Conservation (phyloP, 2,113 vertebrate genomes). For the Carassius gibelio region DNA sequence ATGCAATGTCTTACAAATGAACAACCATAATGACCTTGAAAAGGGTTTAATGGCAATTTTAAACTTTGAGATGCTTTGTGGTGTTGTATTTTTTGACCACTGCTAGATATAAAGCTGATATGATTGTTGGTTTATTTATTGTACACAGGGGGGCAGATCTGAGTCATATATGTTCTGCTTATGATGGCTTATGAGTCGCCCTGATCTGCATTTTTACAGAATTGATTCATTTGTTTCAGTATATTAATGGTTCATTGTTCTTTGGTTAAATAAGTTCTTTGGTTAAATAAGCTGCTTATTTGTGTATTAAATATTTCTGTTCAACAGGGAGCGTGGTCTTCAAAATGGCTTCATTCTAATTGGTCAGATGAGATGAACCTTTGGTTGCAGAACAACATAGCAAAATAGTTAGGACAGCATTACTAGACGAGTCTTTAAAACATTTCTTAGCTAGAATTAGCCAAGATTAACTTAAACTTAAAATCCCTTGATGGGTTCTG, state of each 20-base stretch:
- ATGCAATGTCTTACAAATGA: not conserved
- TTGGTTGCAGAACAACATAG: not conserved
- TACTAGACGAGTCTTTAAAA: not conserved
- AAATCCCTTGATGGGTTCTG: too few relatives aligned
- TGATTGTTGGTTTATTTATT: not conserved
- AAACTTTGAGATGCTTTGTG: not conserved
- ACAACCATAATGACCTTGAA: too few relatives aligned
- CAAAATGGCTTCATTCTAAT: not conserved
- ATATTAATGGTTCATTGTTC: not conserved
- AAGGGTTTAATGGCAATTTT: not conserved
- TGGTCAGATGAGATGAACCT: not conserved
- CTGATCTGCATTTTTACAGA: not conserved
- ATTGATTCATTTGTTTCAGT: not conserved
- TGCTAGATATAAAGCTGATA: not conserved
- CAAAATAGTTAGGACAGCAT: not conserved
- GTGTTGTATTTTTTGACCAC: not conserved
- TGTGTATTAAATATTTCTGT: not conserved
- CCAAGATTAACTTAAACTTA: not conserved
- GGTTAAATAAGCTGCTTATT: not conserved
- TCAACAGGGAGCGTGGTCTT: not conserved
- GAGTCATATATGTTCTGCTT: constrained; percentile 46
- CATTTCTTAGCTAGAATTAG: not conserved
- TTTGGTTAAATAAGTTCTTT: not conserved
- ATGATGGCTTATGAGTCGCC: not conserved
- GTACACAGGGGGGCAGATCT: constrained; percentile 70